Evolutionary conservation across 2,888 invertebrate species (phyloP), one percentile per base, ranked within the genome.

Genomic region (Dryococelus australis): DNA sequence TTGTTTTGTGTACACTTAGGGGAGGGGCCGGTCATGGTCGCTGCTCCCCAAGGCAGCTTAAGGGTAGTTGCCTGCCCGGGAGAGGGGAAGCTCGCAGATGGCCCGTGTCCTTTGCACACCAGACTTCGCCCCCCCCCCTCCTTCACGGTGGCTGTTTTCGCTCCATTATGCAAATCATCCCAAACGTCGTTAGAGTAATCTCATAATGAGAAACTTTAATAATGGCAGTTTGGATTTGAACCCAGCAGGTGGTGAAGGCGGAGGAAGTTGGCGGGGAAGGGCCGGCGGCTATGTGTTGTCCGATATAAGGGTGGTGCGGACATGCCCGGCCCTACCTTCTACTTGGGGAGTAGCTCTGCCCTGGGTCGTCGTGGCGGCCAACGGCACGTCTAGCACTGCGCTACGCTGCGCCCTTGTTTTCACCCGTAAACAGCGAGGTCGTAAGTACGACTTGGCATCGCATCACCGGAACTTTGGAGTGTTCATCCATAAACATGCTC

Each of bases 171-270:
- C 85, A 78, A 65, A 87, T 85, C 43, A 85, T 51, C 79, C 78
- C 26, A 26, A 65, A 51, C 43, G 80, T 79, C 87, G 28, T 84
- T 87, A 28, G 10, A 79, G 51, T 47, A 80, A 79, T 87, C 85
- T 87, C 78, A 43, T 85, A 85, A 24, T 85, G 84, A 86, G 86
- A 86, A 87, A 86, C 53, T 86, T 87, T 84, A 43, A 84, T 86
- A 85, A 86, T 86, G 86, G 86, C 86, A 87, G 79, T 86, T 87
- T 79, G 51, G 85, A 43, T 83, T 83, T 83, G 8, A 27, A 43
- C 2, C 43, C 35, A 20, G 83, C 43, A 24, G 83, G 26, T 80
- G 24, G 12, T 4, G n/a, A 65, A 8, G 65, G 65, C n/a, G 13
- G 51, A 51, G 20, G 65, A 65, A 8, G 28, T 28, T 35, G n/a